phyloP scores from a whole-genome alignment of 2,888 invertebrate genomes.

The Ferdinandea cuprea region DNA sequence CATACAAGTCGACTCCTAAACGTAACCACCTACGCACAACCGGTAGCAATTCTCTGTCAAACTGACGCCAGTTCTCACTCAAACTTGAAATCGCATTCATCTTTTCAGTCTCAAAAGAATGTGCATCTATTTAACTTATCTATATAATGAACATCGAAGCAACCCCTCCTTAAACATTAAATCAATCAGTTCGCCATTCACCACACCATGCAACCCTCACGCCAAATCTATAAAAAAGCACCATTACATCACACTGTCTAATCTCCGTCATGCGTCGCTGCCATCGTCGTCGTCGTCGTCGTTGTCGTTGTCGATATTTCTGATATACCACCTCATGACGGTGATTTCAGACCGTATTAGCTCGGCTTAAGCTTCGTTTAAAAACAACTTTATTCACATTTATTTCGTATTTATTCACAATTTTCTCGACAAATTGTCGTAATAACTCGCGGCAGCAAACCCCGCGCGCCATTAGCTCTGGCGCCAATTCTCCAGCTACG shows the following conservation, averaged over 20 bases:
- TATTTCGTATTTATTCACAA: slow-evolving; percentile 67
- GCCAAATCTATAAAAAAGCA: slow-evolving; percentile 57
- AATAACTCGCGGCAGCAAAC: slow-evolving; percentile 60
- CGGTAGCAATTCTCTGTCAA: slow-evolving; percentile 61
- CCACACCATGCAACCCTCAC: slow-evolving; percentile 31
- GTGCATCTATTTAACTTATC: slow-evolving; percentile 53
- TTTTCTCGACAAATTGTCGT: slow-evolving; percentile 71
- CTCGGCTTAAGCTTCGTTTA: slow-evolving; percentile 60
- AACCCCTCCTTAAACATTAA: slow-evolving; percentile 63
- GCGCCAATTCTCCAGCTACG: slow-evolving; percentile 71
- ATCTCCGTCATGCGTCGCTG: slow-evolving; percentile 56
- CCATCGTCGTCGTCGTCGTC: slow-evolving; percentile 17
- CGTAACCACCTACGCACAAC: slow-evolving; percentile 9
- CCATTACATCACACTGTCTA: slow-evolving; percentile 70
- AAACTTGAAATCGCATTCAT: slow-evolving; percentile 56
- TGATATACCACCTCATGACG: slow-evolving; percentile 16
- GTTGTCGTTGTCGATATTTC: slow-evolving; percentile 9
- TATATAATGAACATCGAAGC: slow-evolving; percentile 15
- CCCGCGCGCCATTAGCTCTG: slow-evolving; percentile 53
- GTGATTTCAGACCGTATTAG: slow-evolving; percentile 67
- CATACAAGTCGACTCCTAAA: slow-evolving; percentile 30
- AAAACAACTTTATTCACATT: slow-evolving; percentile 68
- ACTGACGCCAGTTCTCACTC: slow-evolving; percentile 64
- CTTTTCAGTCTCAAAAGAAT: slow-evolving; percentile 56
- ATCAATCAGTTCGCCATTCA: slow-evolving; percentile 59